phyloP scores from a whole-genome alignment of 1,140 invertebrate species.

The Drosophila obscura region DNA sequence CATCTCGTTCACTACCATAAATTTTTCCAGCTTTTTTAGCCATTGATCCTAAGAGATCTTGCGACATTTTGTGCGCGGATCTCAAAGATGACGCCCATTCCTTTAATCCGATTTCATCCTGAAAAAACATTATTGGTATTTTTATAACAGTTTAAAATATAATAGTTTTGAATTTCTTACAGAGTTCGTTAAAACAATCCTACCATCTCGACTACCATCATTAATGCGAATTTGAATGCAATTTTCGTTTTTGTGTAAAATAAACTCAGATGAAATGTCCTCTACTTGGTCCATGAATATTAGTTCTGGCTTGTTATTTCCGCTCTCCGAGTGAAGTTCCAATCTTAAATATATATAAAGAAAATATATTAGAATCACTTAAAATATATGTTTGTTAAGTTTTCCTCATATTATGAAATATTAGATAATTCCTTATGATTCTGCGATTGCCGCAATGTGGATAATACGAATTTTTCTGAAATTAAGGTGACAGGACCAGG shows the following conservation, averaged over 20 bases:
- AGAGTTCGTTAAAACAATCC: conserved; percentile 96
- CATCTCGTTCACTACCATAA: conserved; percentile 90
- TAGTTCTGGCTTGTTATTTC: conserved; percentile 95
- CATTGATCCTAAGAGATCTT: conserved; percentile 96
- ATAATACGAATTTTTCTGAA: too few species aligned
- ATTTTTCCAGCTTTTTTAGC: conserved; percentile 98
- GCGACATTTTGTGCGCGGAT: conserved; percentile 95
- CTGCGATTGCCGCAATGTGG: too few species aligned
- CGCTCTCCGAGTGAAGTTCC: conserved; percentile 96
- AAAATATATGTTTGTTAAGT: too few species aligned
- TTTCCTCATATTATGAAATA: too few species aligned
- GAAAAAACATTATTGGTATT: conserved; percentile 63
- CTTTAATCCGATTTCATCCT: conserved; percentile 97
- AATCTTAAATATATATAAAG: conserved; percentile 84
- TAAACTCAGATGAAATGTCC: conserved; percentile 93
- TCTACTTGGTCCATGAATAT: conserved; percentile 97
- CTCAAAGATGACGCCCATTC: conserved; percentile 96
- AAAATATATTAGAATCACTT: not conserved
- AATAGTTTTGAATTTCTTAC: conserved; percentile 85
- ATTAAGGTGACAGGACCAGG: too few species aligned
- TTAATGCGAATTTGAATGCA: conserved; percentile 93
- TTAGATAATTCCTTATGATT: too few species aligned
- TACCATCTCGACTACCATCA: conserved; percentile 90
- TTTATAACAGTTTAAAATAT: not conserved
- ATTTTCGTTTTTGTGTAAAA: conserved; percentile 95